Evolutionary conservation across 2,888 invertebrate species (phyloP).

Genomic region (Dynastes tityus): DNA sequence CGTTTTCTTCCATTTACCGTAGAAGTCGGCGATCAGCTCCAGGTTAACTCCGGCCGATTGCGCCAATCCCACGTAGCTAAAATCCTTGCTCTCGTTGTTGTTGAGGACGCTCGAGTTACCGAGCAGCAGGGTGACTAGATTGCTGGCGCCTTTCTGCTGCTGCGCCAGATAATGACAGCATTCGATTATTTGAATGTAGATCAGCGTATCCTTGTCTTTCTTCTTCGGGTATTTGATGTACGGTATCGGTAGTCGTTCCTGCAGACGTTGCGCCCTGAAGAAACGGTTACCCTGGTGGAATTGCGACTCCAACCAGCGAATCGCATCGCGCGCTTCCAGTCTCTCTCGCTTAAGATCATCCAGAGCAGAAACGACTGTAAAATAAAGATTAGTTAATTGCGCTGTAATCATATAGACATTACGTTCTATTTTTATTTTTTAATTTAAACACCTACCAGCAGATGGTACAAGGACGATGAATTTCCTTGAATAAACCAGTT

Average conservation of each 20-base stretch:
- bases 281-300: conserved; percentile 90
- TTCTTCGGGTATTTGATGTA: conserved; percentile 84
- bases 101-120: conserved; percentile 71
- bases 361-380: conserved; percentile 87
- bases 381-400: not conserved
- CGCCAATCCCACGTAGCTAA: conserved; percentile 85
- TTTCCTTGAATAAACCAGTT: conserved; percentile 85
- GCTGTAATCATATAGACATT: too few relatives aligned
- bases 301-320: conserved; percentile 93
- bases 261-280: conserved; percentile 88
- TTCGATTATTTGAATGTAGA: conserved; percentile 86
- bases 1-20: conserved; percentile 87
- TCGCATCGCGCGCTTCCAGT: conserved; percentile 89
- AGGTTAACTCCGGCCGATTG: conserved; percentile 87
- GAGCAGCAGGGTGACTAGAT: conserved; percentile 85
- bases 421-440: too few relatives aligned
- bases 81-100: conserved; percentile 75
- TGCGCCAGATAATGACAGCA: conserved; percentile 85
- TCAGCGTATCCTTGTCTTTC: conserved; percentile 81
- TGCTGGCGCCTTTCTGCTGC: conserved; percentile 73
- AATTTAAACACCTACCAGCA: conserved; percentile 77
- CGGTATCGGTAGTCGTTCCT: conserved; percentile 83
- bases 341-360: conserved; percentile 91
- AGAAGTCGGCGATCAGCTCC: conserved; percentile 87
- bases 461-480: conserved; percentile 92